Evolutionary conservation across 2,113 vertebrate genomes (phyloP).

Genomic region (Thermophis baileyi): DNA sequence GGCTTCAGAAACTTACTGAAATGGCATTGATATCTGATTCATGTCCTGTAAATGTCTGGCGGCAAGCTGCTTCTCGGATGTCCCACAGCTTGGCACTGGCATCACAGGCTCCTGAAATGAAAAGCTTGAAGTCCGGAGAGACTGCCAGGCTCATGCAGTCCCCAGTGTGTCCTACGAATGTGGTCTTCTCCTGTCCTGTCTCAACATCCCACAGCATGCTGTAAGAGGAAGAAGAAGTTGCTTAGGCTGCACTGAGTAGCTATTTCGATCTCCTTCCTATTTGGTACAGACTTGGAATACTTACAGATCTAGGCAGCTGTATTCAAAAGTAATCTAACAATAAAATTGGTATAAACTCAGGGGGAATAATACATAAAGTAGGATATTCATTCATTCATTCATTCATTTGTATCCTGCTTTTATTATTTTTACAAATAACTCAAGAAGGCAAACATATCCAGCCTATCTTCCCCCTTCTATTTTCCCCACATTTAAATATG

Average conservation of each 20-base stretch:
- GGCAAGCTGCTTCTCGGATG: conserved; percentile 85
- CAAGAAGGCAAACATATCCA: not conserved
- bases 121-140: conserved; percentile 91
- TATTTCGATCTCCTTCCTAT: not conserved
- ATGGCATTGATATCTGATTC: conserved; percentile 98
- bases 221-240: not conserved
- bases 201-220: conserved; percentile 97
- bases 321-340: not conserved
- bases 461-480: not conserved
- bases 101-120: conserved; percentile 94
- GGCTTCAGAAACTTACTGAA: conserved; percentile 70
- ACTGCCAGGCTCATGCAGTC: conserved; percentile 96
- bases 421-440: not conserved
- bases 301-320: not conserved
- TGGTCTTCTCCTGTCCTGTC: conserved; percentile 89
- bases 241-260: no score
- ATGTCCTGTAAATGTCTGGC: conserved; percentile 91
- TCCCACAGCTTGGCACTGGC: conserved; percentile 97
- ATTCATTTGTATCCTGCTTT: not conserved
- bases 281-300: not conserved
- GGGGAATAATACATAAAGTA: not conserved
- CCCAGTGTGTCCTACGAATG: conserved; percentile 89
- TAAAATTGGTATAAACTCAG: not conserved
- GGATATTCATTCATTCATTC: not conserved
- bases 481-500: not conserved